A percentile compares a stretch with the other conserved stretches of the same genome.
These are phyloP conservation scores for Cephus sareptanus DNA, from an alignment of 2,888 invertebrate genomes.

Conservation along the genomic window DNA sequence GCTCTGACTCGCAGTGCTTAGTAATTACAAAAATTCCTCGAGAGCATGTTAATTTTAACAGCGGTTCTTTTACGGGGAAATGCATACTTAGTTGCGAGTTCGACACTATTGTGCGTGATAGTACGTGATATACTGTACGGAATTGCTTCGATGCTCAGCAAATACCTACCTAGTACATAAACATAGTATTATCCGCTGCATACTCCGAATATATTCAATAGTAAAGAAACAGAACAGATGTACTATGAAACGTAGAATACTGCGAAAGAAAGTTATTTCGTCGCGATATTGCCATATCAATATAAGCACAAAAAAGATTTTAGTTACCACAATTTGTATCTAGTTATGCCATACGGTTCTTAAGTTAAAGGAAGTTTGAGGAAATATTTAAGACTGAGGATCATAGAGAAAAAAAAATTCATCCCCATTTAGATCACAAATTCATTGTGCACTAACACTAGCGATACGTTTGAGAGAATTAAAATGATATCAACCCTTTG, in stretches of 20 bases:
- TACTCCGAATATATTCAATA: conserved; percentile 1
- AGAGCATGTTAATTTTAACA: not conserved
- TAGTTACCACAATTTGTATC: conserved; percentile 4
- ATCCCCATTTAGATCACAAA: conserved; percentile 56
- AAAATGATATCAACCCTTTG: conserved; percentile 58
- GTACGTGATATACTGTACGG: conserved; percentile 15
- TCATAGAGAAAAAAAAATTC: conserved; percentile 53
- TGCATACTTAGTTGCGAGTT: conserved; percentile 10
- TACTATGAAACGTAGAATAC: not conserved
- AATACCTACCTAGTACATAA: not conserved
- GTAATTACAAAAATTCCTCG: not conserved
- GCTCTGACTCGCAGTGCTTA: not conserved
- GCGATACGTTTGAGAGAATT: conserved; percentile 40
- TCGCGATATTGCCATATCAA: conserved; percentile 39
- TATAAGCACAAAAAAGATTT: conserved; percentile 31
- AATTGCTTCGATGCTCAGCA: conserved; percentile 20
- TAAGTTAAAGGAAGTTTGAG: conserved; percentile 46
- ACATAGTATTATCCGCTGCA: not conserved
- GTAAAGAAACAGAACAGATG: conserved; percentile 25
- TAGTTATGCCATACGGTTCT: conserved; percentile 26
- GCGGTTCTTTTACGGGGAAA: not conserved
- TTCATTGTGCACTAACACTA: conserved; percentile 55
- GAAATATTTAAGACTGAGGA: conserved; percentile 63
- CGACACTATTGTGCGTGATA: conserved; percentile 11
- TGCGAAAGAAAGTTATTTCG: not conserved